phyloP scores from a whole-genome alignment of 2,888 invertebrate genomes.

The Invenusta paracnida region DNA sequence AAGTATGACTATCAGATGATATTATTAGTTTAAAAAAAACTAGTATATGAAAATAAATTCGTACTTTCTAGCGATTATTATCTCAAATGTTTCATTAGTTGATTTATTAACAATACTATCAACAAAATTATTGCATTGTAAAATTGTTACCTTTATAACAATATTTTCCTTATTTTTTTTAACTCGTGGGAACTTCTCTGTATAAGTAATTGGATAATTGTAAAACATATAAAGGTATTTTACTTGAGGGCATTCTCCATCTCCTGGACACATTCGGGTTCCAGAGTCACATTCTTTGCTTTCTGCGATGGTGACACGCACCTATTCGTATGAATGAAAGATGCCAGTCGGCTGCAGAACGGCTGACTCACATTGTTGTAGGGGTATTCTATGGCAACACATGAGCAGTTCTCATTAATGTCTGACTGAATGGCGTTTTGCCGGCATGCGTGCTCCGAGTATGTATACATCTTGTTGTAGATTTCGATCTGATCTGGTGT shows the following conservation, averaged over 20 bases:
- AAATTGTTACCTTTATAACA: no score
- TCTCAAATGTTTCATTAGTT: no score
- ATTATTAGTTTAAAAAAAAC: no score
- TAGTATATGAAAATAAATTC: no score
- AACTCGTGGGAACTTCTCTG: no score
- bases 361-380: slow-evolving; percentile 19
- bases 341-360: slow-evolving; percentile 32
- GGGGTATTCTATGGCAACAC: slow-evolving; percentile 43
- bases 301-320: neutral
- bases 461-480: slow-evolving; percentile 31
- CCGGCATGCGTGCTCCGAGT: slow-evolving; percentile 42
- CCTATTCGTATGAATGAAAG: slow-evolving; percentile 33
- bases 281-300: slow-evolving; percentile 24
- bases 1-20: no score
- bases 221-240: no score
- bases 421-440: slow-evolving; percentile 33
- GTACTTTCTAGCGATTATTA: no score
- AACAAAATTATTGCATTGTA: no score
- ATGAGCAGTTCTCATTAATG: slow-evolving; percentile 39
- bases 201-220: no score
- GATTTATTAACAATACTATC: no score
- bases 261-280: slow-evolving; percentile 13
- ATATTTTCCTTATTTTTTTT: no score
- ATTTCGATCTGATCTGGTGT: slow-evolving; percentile 38
- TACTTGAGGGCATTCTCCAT: slow-evolving; percentile 6